Conservation (phyloP, 2,113 vertebrate genomes). For the Aegotheles bennettii region DNA sequence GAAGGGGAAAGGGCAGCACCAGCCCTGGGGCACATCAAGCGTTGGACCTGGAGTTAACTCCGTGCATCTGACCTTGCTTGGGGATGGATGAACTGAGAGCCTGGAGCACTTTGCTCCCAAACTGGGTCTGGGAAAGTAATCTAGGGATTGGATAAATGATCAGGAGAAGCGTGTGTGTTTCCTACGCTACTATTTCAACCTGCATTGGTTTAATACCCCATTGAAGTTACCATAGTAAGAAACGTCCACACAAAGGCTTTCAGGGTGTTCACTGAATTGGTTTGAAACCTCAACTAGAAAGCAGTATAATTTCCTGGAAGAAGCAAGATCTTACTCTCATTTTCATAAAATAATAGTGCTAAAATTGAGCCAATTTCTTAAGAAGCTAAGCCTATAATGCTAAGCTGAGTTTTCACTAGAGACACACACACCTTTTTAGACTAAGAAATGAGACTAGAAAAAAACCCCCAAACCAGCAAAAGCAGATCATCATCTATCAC, state of each 20-base stretch:
- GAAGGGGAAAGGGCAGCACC: background rate
- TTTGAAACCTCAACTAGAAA: background rate
- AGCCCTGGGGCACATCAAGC: accelerated
- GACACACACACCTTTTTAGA: background rate
- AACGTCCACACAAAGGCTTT: background rate
- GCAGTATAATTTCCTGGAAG: background rate
- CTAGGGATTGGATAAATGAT: background rate
- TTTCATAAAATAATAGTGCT: background rate
- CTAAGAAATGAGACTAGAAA: background rate
- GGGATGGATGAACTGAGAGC: background rate
- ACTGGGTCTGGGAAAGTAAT: background rate
- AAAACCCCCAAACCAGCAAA: background rate
- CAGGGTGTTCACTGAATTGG: background rate
- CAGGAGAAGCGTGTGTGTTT: background rate
- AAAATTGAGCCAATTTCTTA: background rate
- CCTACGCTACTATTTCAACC: background rate
- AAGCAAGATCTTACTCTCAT: background rate
- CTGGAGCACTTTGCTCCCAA: background rate
- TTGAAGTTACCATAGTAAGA: background rate
- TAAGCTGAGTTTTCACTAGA: background rate
- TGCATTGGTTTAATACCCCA: background rate
- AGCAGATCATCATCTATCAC: background rate
- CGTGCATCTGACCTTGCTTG: background rate
- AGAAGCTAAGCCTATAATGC: background rate
- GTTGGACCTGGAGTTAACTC: accelerated